phyloP scores from a whole-genome alignment of 2,888 invertebrate genomes.

The Pemphredon lugubris region DNA sequence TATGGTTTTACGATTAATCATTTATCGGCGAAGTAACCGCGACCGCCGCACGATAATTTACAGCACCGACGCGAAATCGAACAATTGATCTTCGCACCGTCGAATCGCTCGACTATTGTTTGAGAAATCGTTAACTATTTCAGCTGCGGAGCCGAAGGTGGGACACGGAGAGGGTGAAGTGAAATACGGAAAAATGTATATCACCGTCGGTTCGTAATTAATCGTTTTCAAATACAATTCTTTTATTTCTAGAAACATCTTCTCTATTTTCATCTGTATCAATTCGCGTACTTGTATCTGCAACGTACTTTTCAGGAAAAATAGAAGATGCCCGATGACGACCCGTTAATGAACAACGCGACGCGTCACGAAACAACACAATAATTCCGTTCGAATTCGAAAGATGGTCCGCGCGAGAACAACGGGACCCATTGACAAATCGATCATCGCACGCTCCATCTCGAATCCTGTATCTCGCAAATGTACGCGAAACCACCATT shows the following conservation, averaged over 20 bases:
- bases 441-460: conserved; percentile 7
- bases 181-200: no score
- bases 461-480: background rate
- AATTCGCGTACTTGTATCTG: no score
- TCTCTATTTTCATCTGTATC: no score
- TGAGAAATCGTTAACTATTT: no score
- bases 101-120: no score
- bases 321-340: background rate
- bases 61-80: conserved; percentile 10
- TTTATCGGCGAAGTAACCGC: conserved; percentile 25
- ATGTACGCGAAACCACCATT: conserved; percentile 8
- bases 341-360: background rate
- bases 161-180: no score
- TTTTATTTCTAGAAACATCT: no score
- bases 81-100: no score
- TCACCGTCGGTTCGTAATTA: no score
- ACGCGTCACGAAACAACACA: conserved; percentile 8
- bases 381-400: background rate
- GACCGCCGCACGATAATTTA: conserved; percentile 1
- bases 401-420: background rate
- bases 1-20: conserved; percentile 43
- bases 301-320: background rate
- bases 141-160: no score
- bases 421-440: conserved; percentile 8
- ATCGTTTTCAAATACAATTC: no score